Evolutionary conservation across 2,888 invertebrate genomes (phyloP), one percentile per base, ranked within the genome.

Genomic region (Blastobasis lacticolella): DNA sequence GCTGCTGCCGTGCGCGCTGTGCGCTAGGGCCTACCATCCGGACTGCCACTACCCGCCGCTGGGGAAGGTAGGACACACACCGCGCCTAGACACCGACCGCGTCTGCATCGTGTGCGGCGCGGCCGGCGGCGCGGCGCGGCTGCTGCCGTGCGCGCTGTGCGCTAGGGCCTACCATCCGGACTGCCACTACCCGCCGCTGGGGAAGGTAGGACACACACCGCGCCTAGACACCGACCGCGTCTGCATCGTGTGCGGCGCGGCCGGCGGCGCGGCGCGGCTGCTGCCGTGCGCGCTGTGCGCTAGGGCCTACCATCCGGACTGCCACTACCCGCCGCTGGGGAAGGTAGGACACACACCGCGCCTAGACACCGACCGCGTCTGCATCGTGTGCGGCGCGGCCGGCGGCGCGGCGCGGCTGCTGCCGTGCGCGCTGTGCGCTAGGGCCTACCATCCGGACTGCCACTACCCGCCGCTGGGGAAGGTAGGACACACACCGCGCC

Each of bases 21-120:
- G 97, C 81, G 95, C 95, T 10, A 91, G 95, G 57, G 94, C 95
- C 64, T 95, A 95, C 81, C 97, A 97, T 79, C 92, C 94, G 49
- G 96, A 10, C 38, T 37, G 38, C 38, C 37, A 38, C 46, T 38
- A 37, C 23, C 45, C 45, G 23, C 45, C 45, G 10, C 64, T 75
- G 0, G 52, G 53, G 4, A 76, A 76, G 75, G 76, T 75, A 54
- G 92, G 96, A n/a, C n/a, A n/a, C n/a, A n/a, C n/a, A n/a, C n/a
- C n/a, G n/a, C n/a, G n/a, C n/a, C n/a, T n/a, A n/a, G n/a, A n/a
- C n/a, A n/a, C n/a, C n/a, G n/a, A n/a, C n/a, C n/a, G n/a, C n/a
- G n/a, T n/a, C n/a, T 98, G 98, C 87, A 94, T 98, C 60, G 96
- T 98, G 56, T 99, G 98, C 79, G 97, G 98, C 42, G 91, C 91